phyloP scores from a whole-genome alignment of 2,797 vertebrate species.

The Girardinus metallicus region DNA sequence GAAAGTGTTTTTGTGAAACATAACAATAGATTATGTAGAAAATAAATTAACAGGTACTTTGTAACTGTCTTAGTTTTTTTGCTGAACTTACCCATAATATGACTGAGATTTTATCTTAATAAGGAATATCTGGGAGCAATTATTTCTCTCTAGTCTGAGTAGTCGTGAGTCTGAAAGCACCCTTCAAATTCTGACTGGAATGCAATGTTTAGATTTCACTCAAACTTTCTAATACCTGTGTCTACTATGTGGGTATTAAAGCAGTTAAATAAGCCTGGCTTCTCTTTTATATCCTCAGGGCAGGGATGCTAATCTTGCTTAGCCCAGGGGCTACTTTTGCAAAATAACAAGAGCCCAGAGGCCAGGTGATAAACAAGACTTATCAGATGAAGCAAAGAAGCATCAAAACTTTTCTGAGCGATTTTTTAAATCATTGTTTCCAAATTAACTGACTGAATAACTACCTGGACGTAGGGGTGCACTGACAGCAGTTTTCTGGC shows the following conservation, averaged over 20 bases:
- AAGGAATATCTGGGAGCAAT: not conserved
- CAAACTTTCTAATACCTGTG: not conserved
- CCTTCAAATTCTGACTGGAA: not conserved
- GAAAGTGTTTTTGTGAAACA: not conserved
- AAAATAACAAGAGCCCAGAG: slow-evolving; percentile 2
- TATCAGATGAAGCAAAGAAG: not conserved
- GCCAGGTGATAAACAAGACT: not conserved
- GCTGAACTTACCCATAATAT: not conserved
- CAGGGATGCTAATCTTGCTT: slow-evolving; percentile 9
- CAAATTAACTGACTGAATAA: not conserved
- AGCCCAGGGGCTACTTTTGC: slow-evolving; percentile 4
- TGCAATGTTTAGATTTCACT: not conserved
- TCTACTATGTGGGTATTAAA: not conserved
- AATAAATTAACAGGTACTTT: not conserved
- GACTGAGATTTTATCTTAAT: not conserved
- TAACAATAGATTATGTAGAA: not conserved
- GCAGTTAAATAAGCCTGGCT: not conserved
- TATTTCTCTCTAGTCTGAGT: not conserved
- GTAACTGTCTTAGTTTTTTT: not conserved
- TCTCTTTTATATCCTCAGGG: not conserved
- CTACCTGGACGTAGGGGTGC: not conserved
- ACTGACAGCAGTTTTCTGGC: no score
- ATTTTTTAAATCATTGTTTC: not conserved
- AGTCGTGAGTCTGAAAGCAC: not conserved
- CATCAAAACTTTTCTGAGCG: not conserved